These are phyloP conservation scores for Progne subis DNA, from an alignment of 2,113 vertebrate species.

Conservation along the genomic window DNA sequence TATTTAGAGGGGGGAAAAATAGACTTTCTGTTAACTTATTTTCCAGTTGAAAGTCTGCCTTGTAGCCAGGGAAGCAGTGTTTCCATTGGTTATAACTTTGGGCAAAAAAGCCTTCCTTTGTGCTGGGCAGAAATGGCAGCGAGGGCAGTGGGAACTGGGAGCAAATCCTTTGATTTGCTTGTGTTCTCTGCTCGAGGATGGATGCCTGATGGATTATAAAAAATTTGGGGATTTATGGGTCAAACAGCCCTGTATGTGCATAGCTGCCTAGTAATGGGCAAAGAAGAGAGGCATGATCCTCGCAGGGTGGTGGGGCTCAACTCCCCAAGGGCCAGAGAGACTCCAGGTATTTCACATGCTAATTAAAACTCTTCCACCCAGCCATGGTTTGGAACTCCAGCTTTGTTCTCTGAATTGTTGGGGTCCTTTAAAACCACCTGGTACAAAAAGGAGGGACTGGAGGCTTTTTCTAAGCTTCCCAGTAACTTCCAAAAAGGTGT, in stretches of 20 bases:
- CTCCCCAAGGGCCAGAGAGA: not conserved
- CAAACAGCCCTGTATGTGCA: not conserved
- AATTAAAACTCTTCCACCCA: not conserved
- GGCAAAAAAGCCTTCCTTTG: not conserved
- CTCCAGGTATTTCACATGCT: not conserved
- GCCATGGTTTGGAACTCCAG: not conserved
- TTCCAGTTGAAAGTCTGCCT: conserved; percentile 21
- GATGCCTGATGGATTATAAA: not conserved
- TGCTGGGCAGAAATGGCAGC: not conserved
- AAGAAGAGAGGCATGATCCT: not conserved
- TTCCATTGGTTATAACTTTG: not conserved
- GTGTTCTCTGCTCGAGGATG: not conserved
- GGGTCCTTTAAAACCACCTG: not conserved
- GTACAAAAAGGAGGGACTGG: not conserved
- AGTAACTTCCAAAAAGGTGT: conserved; percentile 14
- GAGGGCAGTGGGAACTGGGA: not conserved
- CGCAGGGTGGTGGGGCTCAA: not conserved
- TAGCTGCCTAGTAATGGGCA: not conserved
- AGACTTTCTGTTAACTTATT: conserved; percentile 16
- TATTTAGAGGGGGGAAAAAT: not conserved
- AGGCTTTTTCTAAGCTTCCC: not conserved
- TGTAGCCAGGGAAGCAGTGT: not conserved
- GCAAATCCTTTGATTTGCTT: not conserved
- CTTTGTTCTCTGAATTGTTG: not conserved
- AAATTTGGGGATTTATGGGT: not conserved